A percentile compares a stretch with the other conserved stretches of the same genome.
Evolutionary conservation across 2,888 invertebrate genomes (phyloP).

Genomic region (Drosophila maculinotata): DNA sequence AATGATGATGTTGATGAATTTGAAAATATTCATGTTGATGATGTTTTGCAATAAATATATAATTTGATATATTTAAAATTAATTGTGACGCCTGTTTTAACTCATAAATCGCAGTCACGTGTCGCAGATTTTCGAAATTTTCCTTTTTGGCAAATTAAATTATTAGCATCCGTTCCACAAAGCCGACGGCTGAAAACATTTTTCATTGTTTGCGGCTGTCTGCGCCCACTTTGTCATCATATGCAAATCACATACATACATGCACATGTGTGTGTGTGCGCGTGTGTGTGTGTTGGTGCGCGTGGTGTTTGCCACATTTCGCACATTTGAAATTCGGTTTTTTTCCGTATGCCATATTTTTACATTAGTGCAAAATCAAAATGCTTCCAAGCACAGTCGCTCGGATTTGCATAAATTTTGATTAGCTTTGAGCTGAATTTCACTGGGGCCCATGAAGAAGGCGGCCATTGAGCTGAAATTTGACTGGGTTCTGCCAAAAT

Average conservation of each 20-base stretch:
- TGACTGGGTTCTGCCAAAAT: background rate
- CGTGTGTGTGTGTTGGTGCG: slow-evolving; percentile 18
- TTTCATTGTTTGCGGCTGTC: slow-evolving; percentile 80
- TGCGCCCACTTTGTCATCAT: slow-evolving; percentile 74
- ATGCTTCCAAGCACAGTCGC: slow-evolving; percentile 27
- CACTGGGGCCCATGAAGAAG: slow-evolving; percentile 15
- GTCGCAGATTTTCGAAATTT: slow-evolving; percentile 38
- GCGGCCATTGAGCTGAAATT: background rate
- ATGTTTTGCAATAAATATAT: slow-evolving; percentile 59
- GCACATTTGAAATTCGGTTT: slow-evolving; percentile 72
- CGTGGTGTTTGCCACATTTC: slow-evolving; percentile 55
- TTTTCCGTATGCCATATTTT: slow-evolving; percentile 69
- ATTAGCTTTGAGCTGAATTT: slow-evolving; percentile 50
- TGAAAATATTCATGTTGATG: slow-evolving; percentile 5
- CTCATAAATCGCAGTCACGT: slow-evolving; percentile 74
- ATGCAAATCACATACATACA: slow-evolving; percentile 54
- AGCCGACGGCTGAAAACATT: slow-evolving; percentile 67
- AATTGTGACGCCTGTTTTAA: slow-evolving; percentile 59
- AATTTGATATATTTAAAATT: slow-evolving; percentile 53
- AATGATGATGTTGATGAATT: slow-evolving; percentile 3
- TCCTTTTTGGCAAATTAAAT: slow-evolving; percentile 63
- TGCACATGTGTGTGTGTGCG: slow-evolving; percentile 16
- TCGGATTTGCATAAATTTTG: slow-evolving; percentile 71
- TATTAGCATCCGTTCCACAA: slow-evolving; percentile 51
- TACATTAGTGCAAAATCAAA: slow-evolving; percentile 68